Base-by-base conservation (phyloP, 2,888 invertebrate species). In the Heliconius ethilla region DNA sequence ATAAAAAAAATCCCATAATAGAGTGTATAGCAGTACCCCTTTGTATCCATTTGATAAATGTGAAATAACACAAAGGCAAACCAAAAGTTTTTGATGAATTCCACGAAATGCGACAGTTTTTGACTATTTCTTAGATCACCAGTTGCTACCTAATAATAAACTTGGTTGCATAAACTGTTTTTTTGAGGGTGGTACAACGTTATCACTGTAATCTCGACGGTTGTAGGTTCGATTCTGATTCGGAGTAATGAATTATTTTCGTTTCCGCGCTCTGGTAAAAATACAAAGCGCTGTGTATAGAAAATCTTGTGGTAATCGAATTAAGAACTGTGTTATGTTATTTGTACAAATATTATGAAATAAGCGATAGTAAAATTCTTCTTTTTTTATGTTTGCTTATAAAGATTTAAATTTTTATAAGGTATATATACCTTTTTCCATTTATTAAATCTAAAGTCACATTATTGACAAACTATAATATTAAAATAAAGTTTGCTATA, bases 41-140 rank as follows among this genome's bases (percentile, higher is more conserved):
- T 63, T 27, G 15, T 45, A 11, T 22, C 7, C 25, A 18, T 62
- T 45, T 63, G 73, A 73, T 62, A 73, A 27, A 73, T 59, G 33
- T 73, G 15, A 33, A 37, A 63, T 25, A 63, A 45, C 63, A 74
- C 63, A 74, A 74, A 62, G 6, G 74, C n/a, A 6, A 45, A 40
- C 7, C n/a, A n/a, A n/a, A n/a, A 6, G 59, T 72, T 74, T 27
- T 27, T 62, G 33, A 9, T 63, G 10, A 55, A n/a, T 63, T 63
- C 74, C 22, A 22, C 40, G 74, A 74, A 74, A 63, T 18, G 40
- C 27, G 40, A 63, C 74, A 63, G 27, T 74, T 65, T 15, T 10
- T 11, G 27, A 27, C 15, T 15, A 37, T 72, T 59, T 59, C 33
- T 59, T 7, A 25, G 15, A 59, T 59, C 59, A 45, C 13, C 13